phyloP scores from a whole-genome alignment of 1,140 invertebrate species.

The Xylocopa sonorina region DNA sequence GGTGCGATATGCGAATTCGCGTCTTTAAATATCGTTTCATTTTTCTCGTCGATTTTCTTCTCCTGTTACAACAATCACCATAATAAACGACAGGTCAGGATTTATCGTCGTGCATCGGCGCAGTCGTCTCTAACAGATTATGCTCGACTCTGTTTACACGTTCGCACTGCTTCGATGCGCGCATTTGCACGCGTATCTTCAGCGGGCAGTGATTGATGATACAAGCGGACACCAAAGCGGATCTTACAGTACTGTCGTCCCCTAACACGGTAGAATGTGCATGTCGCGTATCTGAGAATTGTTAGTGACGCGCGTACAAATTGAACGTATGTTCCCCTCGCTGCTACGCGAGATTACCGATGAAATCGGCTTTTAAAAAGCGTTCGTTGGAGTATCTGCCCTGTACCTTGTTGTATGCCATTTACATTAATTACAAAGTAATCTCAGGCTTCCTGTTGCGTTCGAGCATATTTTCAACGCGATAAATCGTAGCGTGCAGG shows the following conservation, averaged over 20 bases:
- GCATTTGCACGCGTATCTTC: slow-evolving; percentile 17
- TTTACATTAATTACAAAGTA: neutral
- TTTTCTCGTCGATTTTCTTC: neutral
- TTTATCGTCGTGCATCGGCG: slow-evolving; percentile 10
- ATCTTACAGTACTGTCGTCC: slow-evolving; percentile 1
- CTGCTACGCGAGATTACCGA: too few species aligned
- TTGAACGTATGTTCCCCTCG: neutral
- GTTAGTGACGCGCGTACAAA: neutral
- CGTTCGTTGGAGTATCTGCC: too few species aligned
- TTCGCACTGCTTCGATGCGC: neutral
- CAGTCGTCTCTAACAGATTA: neutral
- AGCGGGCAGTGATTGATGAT: slow-evolving; percentile 32
- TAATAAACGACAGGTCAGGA: slow-evolving; percentile 8
- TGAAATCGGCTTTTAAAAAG: too few species aligned
- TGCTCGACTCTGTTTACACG: slow-evolving; percentile 3
- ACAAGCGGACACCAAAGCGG: neutral
- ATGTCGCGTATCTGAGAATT: neutral
- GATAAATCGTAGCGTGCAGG: too few species aligned
- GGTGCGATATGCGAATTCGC: neutral
- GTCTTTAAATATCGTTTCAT: too few species aligned
- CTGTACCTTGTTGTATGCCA: too few species aligned
- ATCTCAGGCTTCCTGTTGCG: neutral
- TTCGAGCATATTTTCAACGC: neutral
- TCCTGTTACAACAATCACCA: neutral
- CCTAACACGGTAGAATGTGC: neutral